These are phyloP conservation scores for Heliconius hermathena DNA, from an alignment of 1,140 invertebrate species.

Conservation along the genomic window DNA sequence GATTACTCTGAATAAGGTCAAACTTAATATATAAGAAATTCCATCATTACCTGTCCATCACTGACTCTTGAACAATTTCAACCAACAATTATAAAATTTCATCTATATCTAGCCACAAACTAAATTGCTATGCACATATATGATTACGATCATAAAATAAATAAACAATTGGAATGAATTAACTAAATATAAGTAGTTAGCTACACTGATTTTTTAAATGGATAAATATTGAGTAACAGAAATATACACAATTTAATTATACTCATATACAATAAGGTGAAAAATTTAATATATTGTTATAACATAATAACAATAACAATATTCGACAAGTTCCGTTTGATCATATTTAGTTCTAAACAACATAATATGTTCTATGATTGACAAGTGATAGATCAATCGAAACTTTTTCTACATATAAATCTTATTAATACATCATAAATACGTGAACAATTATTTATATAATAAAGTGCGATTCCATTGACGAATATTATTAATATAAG, in stretches of 20 bases:
- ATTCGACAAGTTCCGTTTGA: constrained; percentile 33
- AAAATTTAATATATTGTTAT: not conserved
- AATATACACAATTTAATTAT: too few species aligned
- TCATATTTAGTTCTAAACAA: not conserved
- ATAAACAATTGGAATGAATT: not conserved
- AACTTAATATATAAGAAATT: not conserved
- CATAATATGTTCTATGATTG: not conserved
- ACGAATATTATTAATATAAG: not conserved
- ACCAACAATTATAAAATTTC: not conserved
- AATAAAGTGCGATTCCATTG: not conserved
- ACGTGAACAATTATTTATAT: constrained; percentile 13
- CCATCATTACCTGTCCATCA: not conserved
- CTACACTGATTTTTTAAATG: too few species aligned
- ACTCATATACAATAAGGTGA: not conserved
- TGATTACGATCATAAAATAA: not conserved
- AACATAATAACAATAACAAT: not conserved
- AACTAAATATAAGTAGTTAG: not conserved
- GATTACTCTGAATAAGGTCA: not conserved
- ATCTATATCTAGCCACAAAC: not conserved
- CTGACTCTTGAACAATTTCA: not conserved
- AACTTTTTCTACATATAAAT: constrained; percentile 26
- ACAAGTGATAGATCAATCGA: constrained; percentile 27
- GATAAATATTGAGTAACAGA: too few species aligned
- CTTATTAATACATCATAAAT: not conserved
- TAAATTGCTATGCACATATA: not conserved